A percentile compares a stretch with the other conserved stretches of the same genome.
phyloP scores from a whole-genome alignment of 2,888 invertebrate genomes.

The Acholoe squamosa region DNA sequence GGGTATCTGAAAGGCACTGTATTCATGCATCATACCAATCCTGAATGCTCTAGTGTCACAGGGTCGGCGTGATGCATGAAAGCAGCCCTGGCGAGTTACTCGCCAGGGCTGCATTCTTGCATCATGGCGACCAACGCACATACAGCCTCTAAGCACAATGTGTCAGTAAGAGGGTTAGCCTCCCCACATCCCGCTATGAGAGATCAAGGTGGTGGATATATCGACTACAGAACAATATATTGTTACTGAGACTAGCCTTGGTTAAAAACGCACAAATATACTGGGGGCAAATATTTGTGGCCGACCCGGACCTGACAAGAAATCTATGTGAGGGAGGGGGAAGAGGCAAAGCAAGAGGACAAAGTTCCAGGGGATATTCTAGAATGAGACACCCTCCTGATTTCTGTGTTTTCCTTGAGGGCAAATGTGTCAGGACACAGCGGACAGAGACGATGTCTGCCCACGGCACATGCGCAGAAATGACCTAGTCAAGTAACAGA shows the following conservation, averaged over 20 bases:
- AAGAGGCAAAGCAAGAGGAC: not conserved
- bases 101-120: no score
- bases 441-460: not conserved
- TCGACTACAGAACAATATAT: not conserved
- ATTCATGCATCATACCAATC: no score
- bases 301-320: not conserved
- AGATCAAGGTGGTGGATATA: not conserved
- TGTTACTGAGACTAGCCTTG: not conserved
- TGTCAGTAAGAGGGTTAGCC: no score
- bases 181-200: no score
- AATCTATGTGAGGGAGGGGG: no score
- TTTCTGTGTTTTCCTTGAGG: slow-evolving; percentile 7
- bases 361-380: not conserved
- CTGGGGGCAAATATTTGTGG: slow-evolving; percentile 8
- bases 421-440: slow-evolving; percentile 8
- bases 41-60: no score
- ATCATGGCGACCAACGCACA: no score
- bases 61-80: no score
- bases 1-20: no score
- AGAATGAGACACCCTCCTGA: slow-evolving; percentile 34
- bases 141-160: no score
- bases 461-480: not conserved
- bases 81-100: no score
- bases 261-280: not conserved
- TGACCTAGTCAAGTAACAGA: slow-evolving; percentile 28